A percentile compares a stretch with the other conserved stretches of the same genome.
phyloP scores from a whole-genome alignment of 2,888 invertebrate genomes.

The Cephus pulcher region DNA sequence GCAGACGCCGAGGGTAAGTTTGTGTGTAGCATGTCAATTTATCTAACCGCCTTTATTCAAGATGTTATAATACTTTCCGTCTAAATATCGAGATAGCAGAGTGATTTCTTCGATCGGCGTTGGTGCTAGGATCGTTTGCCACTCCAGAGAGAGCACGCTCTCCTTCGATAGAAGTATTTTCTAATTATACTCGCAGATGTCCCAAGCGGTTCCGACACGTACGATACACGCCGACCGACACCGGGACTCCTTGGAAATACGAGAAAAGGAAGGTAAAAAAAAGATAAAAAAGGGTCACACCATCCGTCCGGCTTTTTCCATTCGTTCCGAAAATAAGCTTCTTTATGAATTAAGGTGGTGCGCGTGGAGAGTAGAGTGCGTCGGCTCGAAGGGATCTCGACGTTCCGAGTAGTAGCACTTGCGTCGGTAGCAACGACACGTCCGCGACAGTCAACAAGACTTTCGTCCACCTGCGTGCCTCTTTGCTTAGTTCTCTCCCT shows the following conservation, averaged over 20 bases:
- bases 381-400: too few species aligned
- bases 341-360: constrained; percentile 30
- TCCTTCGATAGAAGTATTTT: constrained; percentile 18
- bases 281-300: too few species aligned
- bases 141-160: not conserved
- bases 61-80: not conserved
- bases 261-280: not conserved
- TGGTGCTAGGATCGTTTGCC: too few species aligned
- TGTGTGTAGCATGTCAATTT: constrained; percentile 37
- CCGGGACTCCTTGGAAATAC: constrained; percentile 1
- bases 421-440: not conserved
- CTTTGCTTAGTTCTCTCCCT: too few species aligned
- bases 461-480: too few species aligned
- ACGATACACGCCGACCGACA: too few species aligned
- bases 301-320: constrained; percentile 15
- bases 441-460: constrained; percentile 14
- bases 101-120: not conserved
- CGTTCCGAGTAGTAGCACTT: too few species aligned
- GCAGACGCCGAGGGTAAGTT: constrained; percentile 60
- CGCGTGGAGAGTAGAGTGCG: constrained; percentile 8
- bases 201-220: constrained; percentile 2
- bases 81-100: not conserved
- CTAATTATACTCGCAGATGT: constrained; percentile 35
- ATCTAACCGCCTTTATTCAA: not conserved
- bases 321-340: constrained; percentile 39